A percentile compares a stretch with the other conserved stretches of the same genome.
These are phyloP conservation scores for Amaurobius ferox DNA, from an alignment of 2,888 invertebrate genomes.

Conservation along the genomic window DNA sequence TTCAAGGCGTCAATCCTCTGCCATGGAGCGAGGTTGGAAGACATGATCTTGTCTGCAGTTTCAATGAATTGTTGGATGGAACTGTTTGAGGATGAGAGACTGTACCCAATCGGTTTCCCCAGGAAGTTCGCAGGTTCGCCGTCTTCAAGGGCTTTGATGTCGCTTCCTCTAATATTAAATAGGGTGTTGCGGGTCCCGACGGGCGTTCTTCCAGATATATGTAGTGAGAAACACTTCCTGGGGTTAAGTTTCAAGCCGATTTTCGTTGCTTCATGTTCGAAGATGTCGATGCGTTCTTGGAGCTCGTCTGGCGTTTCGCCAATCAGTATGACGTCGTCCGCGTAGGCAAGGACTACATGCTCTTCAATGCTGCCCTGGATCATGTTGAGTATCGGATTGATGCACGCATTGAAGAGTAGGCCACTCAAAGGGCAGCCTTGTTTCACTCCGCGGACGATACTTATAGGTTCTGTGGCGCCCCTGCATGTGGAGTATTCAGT, in stretches of 20 bases:
- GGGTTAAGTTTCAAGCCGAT: not conserved
- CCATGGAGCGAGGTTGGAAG: conserved; percentile 1
- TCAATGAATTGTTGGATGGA: not conserved
- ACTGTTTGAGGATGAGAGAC: not conserved
- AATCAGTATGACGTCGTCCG: too few relatives aligned
- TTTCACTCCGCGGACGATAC: too few relatives aligned
- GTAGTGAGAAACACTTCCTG: not conserved
- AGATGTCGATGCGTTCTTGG: too few relatives aligned
- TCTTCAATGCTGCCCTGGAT: too few relatives aligned
- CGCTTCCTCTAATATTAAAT: not conserved
- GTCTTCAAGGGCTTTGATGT: not conserved
- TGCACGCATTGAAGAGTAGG: too few relatives aligned
- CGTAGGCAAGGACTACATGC: too few relatives aligned
- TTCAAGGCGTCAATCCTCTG: not conserved
- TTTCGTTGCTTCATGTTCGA: too few relatives aligned
- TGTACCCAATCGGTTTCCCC: not conserved
- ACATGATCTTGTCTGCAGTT: not conserved
- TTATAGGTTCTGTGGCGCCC: too few relatives aligned
- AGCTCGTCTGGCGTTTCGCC: too few relatives aligned
- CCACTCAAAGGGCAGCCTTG: too few relatives aligned
- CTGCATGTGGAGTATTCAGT: too few relatives aligned
- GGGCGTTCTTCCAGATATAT: not conserved
- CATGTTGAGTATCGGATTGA: too few relatives aligned
- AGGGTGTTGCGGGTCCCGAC: not conserved
- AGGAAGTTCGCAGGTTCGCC: not conserved